Evolutionary conservation across 2,797 vertebrate species (phyloP).

Genomic region (Takifugu rubripes): DNA sequence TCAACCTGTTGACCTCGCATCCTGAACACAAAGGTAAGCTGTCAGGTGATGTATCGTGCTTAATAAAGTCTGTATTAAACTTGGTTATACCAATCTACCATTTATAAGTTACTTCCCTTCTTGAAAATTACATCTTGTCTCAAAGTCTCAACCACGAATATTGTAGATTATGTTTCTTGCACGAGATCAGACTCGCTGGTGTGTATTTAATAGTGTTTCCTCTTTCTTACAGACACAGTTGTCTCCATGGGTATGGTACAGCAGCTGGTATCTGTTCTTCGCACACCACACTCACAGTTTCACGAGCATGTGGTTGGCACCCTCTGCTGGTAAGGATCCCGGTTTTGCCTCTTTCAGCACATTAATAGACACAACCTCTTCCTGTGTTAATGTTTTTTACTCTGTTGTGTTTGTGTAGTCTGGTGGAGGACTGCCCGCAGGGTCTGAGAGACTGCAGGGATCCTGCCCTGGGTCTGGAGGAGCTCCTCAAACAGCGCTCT

Average conservation of each 20-base stretch:
- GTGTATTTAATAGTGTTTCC: too few species aligned
- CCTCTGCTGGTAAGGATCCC: conserved; percentile 81
- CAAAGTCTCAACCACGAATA: too few species aligned
- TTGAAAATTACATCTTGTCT: too few species aligned
- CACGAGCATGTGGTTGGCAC: conserved; percentile 88
- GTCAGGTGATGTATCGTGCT: background rate
- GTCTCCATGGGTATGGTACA: conserved; percentile 91
- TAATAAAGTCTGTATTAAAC: too few species aligned
- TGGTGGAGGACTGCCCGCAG: conserved; percentile 80
- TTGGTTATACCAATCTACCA: too few species aligned
- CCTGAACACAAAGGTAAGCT: conserved; percentile 84
- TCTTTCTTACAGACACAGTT: conserved; percentile 71
- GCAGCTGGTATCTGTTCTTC: conserved; percentile 86
- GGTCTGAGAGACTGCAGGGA: conserved; percentile 77
- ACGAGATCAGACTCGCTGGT: too few species aligned
- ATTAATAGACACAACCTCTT: background rate
- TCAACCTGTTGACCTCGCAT: conserved; percentile 83
- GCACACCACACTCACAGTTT: conserved; percentile 80
- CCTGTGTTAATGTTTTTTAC: too few species aligned
- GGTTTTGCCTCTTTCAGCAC: too few species aligned
- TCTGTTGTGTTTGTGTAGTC: conserved; percentile 60
- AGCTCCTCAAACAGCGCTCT: conserved; percentile 77
- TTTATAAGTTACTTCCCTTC: too few species aligned
- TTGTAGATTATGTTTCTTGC: too few species aligned
- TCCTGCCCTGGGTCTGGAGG: conserved; percentile 80